Base-by-base conservation (phyloP, 2,113 vertebrate genomes). In the Lepidothrix coronata region DNA sequence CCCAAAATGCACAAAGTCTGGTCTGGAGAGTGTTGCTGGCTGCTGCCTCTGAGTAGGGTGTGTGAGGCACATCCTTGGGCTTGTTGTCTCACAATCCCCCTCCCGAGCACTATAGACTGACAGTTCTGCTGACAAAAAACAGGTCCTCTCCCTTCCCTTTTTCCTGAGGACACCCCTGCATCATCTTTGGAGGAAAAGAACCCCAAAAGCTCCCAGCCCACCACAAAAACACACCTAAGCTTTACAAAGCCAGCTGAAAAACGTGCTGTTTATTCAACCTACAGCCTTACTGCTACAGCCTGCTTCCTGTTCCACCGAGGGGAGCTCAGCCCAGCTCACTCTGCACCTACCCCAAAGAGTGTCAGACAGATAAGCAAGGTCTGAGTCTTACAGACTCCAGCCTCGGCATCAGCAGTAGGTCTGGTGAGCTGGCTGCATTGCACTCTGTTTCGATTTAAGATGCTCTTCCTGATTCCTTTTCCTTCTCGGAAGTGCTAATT, bases 291-390 rank as follows among this genome's bases (percentile, higher is more conserved):
- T 0, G 12, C 52, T 46, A 66, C 44, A 68, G 39, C 22, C 5
- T 2, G 11, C n/a, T 51, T 70, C 66, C 57, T 61, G 55, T 14
- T 33, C 2, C 0, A 18, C 51, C 0, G 3, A 77, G 68, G 23
- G 67, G 68, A 54, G 44, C 30, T 78, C 66, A 52, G 27, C 44
- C 41, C 2, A 3, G 46, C 37, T 52, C 57, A 1, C 59, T 55
- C 48, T 57, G 48, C 63, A 85, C 49, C 58, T 15, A 15, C 25
- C 44, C 4, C 51, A 23, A 51, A 30, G 67, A 12, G 1, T 11
- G 0, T 1, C 27, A 46, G 62, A 55, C 46, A 61, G 51, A 27
- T 24, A 49, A 54, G 23, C 28, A 33, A 54, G 18, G 66, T 35
- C 37, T 59, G 70, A 87, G 51, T 37, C 41, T 57, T 4, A 5